These are phyloP conservation scores for Megastigmus dorsalis DNA, from an alignment of 2,888 invertebrate species.

Conservation along the genomic window DNA sequence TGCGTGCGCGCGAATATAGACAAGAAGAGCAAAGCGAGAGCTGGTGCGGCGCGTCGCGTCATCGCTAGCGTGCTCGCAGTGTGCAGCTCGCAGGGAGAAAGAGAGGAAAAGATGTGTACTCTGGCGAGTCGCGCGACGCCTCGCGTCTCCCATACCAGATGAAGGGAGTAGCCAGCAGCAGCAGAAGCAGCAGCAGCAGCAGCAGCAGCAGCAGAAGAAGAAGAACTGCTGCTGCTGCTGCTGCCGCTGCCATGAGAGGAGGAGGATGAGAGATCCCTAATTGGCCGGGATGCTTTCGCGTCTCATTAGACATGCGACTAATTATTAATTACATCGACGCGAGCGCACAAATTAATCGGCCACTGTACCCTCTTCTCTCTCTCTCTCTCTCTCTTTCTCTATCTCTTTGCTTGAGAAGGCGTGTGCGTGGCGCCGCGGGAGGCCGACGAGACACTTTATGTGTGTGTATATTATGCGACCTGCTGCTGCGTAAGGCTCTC, in stretches of 20 bases:
- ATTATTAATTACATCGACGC: conserved; percentile 68
- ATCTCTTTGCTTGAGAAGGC: too few species aligned
- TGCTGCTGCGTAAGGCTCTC: too few species aligned
- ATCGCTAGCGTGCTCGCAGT: not conserved
- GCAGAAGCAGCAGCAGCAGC: too few species aligned
- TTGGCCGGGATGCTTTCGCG: conserved; percentile 62
- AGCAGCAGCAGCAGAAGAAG: too few species aligned
- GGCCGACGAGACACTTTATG: conserved; percentile 1
- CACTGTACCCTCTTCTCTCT: conserved; percentile 51
- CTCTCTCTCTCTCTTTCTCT: conserved; percentile 53
- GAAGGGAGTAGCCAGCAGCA: not conserved
- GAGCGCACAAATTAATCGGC: conserved; percentile 64
- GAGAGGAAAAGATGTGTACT: conserved; percentile 15
- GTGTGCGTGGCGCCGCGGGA: conserved; percentile 56
- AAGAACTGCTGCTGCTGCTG: too few species aligned
- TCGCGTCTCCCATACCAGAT: conserved; percentile 43
- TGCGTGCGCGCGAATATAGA: not conserved
- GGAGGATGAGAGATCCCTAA: conserved; percentile 61
- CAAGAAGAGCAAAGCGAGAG: not conserved
- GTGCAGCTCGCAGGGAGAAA: not conserved
- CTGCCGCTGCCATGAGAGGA: too few species aligned
- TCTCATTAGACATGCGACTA: conserved; percentile 67
- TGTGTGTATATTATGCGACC: too few species aligned
- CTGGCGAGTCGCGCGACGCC: conserved; percentile 29
- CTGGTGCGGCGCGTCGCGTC: conserved; percentile 20